Evolutionary conservation across 2,797 vertebrate species (phyloP).

Genomic region (Brachymystax lenok): DNA sequence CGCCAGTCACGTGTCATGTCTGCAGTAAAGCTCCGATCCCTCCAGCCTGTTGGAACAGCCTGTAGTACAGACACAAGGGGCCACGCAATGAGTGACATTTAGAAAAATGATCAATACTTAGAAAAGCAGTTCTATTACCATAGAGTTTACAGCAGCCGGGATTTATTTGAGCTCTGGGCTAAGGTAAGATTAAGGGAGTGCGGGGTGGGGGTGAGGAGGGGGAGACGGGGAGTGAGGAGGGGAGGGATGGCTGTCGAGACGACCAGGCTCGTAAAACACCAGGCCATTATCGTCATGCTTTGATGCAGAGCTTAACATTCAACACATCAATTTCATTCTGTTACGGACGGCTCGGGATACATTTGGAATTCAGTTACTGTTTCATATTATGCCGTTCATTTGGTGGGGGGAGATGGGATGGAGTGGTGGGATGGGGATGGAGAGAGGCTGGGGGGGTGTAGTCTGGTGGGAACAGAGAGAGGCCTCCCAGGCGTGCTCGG

Average conservation of each 20-base stretch:
- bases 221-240: background rate
- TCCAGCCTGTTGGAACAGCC: conserved; percentile 6
- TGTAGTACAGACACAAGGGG: conserved; percentile 7
- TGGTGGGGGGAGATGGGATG: conserved; percentile 24
- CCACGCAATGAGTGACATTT: conserved; percentile 71
- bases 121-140: conserved; percentile 74
- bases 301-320: conserved; percentile 79
- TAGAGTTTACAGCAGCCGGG: conserved; percentile 73
- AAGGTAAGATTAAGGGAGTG: conserved; percentile 79
- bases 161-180: conserved; percentile 80
- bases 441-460: background rate
- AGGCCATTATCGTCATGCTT: conserved; percentile 75
- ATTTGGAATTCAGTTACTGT: conserved; percentile 77
- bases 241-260: conserved; percentile 59
- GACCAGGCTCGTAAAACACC: conserved; percentile 78
- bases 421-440: conserved; percentile 14
- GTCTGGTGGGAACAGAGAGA: conserved; percentile 1
- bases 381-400: conserved; percentile 55
- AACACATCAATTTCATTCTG: conserved; percentile 72
- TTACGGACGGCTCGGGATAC: conserved; percentile 60
- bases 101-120: conserved; percentile 75
- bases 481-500: conserved; percentile 56
- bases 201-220: background rate
- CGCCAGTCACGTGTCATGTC: background rate
- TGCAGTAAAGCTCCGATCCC: conserved; percentile 2